phyloP scores from a whole-genome alignment of 2,113 vertebrate species.

The Tautogolabrus adspersus region DNA sequence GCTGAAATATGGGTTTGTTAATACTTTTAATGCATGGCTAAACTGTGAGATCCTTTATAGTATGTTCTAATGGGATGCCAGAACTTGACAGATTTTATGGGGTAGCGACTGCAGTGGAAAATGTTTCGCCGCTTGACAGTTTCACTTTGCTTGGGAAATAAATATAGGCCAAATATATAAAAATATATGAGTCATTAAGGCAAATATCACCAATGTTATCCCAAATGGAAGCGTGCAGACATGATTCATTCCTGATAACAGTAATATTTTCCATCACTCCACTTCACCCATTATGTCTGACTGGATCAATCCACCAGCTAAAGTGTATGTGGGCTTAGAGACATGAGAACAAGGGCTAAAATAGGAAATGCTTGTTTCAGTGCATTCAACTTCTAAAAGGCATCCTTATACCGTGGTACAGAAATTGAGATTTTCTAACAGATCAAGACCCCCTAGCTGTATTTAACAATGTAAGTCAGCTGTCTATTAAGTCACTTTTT shows the following conservation, averaged over 20 bases:
- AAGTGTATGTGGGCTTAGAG: not conserved
- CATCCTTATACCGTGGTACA: not conserved
- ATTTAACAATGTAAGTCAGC: not conserved
- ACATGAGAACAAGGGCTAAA: not conserved
- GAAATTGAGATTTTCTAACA: conserved; percentile 17
- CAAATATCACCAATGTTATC: too few relatives aligned
- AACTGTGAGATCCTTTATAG: not conserved
- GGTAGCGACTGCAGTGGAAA: not conserved
- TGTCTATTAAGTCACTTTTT: not conserved
- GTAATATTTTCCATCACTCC: not conserved
- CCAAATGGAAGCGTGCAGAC: not conserved
- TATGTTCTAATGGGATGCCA: not conserved
- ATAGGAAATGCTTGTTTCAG: not conserved
- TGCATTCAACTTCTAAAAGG: conserved; percentile 6
- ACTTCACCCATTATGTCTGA: not conserved
- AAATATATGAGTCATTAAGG: not conserved
- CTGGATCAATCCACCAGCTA: not conserved
- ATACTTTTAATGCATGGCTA: not conserved
- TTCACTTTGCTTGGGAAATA: not conserved
- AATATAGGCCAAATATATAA: not conserved
- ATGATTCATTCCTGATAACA: conserved; percentile 11
- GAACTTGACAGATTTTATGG: not conserved
- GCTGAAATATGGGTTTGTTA: not conserved
- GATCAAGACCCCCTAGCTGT: not conserved
- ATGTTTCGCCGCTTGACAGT: not conserved